Base-by-base conservation (phyloP, 2,888 invertebrate genomes). In the Drosophila falleni region DNA sequence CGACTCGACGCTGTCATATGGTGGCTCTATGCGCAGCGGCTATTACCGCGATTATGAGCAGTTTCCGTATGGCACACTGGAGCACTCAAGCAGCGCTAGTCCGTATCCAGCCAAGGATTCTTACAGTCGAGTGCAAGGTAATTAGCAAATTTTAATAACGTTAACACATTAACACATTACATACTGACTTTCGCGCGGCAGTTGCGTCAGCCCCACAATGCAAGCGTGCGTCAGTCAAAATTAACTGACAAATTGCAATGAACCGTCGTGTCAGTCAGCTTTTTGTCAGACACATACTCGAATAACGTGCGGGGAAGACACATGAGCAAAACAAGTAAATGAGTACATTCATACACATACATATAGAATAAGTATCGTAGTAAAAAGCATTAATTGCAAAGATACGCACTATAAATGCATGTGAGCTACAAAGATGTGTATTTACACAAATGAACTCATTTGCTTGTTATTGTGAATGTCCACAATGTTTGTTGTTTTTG, bases 1-100 rank as follows among this genome's bases (percentile, higher is more conserved):
- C 44, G 94, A 94, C 80, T 93, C 93, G 41, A 90, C 89, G 44
- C 75, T 94, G 81, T 91, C 94, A 15, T 94, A 93, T 85, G 91
- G 94, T 23, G 93, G 94, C 23, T 92, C 93, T 33, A 91, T 93
- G 81, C 90, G 94, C 60, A 91, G 89, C 54, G 88, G 93, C 15
- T 91, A 93, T 59, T 94, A 94, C 83, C 91, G 94, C 23, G 94
- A 94, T 81, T 94, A 94, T 82, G 94, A 94, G 74, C 93, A 93
- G 74, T 93, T 93, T 53, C 92, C 92, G 64, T 92, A 92, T 86
- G 92, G 92, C 33, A 90, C 92, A 35, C 73, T 92, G 64, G 92
- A 92, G 70, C 84, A 89, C 35, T 77, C 77, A 49, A 82, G 72
- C 35, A 89, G 72, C 53, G 81, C 80, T 23, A 89, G 74, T 54